Base-by-base conservation (phyloP, 2,888 invertebrate genomes). In the Meta bourneti region DNA sequence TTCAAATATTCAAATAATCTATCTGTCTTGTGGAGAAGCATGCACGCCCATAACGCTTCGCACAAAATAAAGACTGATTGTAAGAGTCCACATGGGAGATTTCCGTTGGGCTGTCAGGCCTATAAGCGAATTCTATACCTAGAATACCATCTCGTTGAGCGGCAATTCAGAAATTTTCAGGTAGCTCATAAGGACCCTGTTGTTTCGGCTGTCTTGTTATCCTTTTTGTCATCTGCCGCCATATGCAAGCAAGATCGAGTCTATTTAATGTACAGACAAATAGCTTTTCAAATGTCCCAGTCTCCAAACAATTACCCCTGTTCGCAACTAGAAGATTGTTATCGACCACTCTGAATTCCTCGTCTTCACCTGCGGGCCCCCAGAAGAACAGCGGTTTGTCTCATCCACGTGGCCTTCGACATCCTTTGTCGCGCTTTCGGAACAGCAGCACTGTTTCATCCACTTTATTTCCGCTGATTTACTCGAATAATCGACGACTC, bases 201-300 rank as follows among this genome's bases (percentile, higher is more conserved):
- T 69, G 77, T 84, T 8, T 69, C 16, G 11, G 71, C 34, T 13
- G 13, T 9, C 61, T 19, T 16, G 7, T n/a, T 51, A 78, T 86
- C 77, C 86, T 70, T 19, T 78, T 69, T 86, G 78, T 86, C 88
- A 88, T 88, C 69, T 72, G 80, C 48, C 48, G 19, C 54, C 54
- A 71, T 48, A 7, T 19, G 72, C 1, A 48, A 51, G 72, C 74
- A 13, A 48, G 70, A 54, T 51, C 20, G 8, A 7, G 34, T 77
- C 82, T 77, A 9, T 77, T 89, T 77, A 89, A 83, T 79, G 70
- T 51, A 34, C 69, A 83, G 82, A 89, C 89, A 89, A 89, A 89
- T 89, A 82, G 48, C 75, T 81, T 74, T 74, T 88, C 49, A 52
- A 79, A 79, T 51, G 86, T 69, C 78, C 34, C 71, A 49, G 52